These are phyloP conservation scores for Tinea pellionella DNA, from an alignment of 2,888 invertebrate species.

Conservation along the genomic window DNA sequence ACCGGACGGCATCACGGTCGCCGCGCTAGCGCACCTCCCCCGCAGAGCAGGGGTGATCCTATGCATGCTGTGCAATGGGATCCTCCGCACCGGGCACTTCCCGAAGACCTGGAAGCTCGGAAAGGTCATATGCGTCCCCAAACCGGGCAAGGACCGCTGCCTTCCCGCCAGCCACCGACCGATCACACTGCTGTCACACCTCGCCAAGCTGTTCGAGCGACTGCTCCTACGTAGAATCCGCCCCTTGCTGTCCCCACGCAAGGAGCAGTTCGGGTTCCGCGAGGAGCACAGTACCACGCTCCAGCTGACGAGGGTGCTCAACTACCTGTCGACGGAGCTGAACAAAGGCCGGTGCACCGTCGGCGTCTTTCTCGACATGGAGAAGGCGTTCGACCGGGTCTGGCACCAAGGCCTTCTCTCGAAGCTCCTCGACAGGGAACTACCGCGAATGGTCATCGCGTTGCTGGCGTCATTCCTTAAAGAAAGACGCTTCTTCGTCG, in stretches of 20 bases:
- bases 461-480: no score
- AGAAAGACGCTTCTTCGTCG: no score
- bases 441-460: no score
- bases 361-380: no score
- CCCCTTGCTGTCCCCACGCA: background rate
- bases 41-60: slow-evolving; percentile 15
- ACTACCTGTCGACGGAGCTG: no score
- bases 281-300: background rate
- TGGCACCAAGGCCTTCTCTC: no score
- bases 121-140: slow-evolving; percentile 19
- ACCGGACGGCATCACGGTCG: slow-evolving; percentile 17
- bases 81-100: slow-evolving; percentile 20
- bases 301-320: background rate
- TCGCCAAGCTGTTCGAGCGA: background rate
- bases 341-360: no score
- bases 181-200: slow-evolving; percentile 16
- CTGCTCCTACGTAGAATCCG: background rate
- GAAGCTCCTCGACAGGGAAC: no score
- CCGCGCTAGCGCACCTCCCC: slow-evolving; percentile 18
- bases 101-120: slow-evolving; percentile 18
- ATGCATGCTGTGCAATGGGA: slow-evolving; percentile 19
- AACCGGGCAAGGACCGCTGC: slow-evolving; percentile 19
- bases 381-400: no score
- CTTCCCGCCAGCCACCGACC: slow-evolving; percentile 19
- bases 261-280: background rate